Conservation (phyloP, 2,797 vertebrate genomes). For the Sylvilagus floridanus region DNA sequence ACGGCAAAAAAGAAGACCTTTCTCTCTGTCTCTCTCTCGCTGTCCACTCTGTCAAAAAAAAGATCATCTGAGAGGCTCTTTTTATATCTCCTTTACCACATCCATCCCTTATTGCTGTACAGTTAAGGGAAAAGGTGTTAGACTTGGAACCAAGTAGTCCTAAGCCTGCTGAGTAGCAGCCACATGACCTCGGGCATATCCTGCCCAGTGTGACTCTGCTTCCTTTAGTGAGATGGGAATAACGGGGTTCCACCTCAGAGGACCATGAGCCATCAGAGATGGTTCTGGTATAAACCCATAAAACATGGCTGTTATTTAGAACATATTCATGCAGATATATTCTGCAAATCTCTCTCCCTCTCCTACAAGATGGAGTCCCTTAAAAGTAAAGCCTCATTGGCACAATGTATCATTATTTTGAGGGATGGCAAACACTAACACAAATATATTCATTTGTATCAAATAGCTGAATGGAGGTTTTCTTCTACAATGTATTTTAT, state of each 20-base stretch:
- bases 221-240: background rate
- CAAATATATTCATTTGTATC: background rate
- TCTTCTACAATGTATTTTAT: background rate
- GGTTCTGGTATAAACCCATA: background rate
- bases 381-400: background rate
- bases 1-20: too few relatives aligned
- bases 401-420: background rate
- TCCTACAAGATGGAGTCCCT: background rate
- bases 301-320: background rate
- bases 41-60: too few relatives aligned
- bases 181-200: background rate
- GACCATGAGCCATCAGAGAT: background rate
- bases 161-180: background rate
- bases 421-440: background rate
- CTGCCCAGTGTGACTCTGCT: background rate
- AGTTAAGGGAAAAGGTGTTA: background rate
- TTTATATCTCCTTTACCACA: background rate
- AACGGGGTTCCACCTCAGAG: background rate
- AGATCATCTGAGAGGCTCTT: background rate
- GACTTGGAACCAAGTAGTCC: background rate
- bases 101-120: background rate
- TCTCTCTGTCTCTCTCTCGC: too few relatives aligned
- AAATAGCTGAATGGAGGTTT: background rate
- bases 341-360: background rate
- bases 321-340: background rate